Evolutionary conservation across 2,888 invertebrate species (phyloP).

Genomic region (Drosophila histrio): DNA sequence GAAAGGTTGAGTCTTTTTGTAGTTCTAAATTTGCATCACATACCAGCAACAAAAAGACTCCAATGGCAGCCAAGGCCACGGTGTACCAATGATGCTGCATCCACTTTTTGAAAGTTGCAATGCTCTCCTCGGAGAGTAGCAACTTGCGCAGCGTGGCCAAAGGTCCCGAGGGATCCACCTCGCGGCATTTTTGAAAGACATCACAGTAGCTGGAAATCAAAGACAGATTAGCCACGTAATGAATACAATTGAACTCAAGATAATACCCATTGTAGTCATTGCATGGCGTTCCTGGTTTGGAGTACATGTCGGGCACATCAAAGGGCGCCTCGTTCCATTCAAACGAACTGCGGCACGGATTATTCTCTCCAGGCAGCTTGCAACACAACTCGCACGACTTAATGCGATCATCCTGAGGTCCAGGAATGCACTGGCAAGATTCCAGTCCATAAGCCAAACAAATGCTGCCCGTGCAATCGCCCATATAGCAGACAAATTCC

Average conservation of each 20-base stretch:
- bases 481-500: constrained; percentile 98
- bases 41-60: constrained; percentile 92
- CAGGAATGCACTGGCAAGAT: constrained; percentile 96
- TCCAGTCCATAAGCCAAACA: constrained; percentile 97
- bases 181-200: constrained; percentile 91
- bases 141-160: constrained; percentile 94
- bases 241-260: not conserved
- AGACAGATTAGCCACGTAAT: not conserved
- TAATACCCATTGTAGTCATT: constrained; percentile 93
- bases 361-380: constrained; percentile 92
- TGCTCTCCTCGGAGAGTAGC: constrained; percentile 94
- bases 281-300: constrained; percentile 97
- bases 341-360: constrained; percentile 94
- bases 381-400: constrained; percentile 97
- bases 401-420: constrained; percentile 90
- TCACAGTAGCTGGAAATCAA: constrained; percentile 86
- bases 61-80: constrained; percentile 90
- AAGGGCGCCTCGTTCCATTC: constrained; percentile 95
- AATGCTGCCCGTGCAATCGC: constrained; percentile 98
- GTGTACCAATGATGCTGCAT: constrained; percentile 96
- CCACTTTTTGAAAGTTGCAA: constrained; percentile 95
- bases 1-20: not conserved
- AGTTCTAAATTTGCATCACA: constrained; percentile 83
- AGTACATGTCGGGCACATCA: constrained; percentile 96
- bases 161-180: constrained; percentile 97